A percentile compares a stretch with the other conserved stretches of the same genome.
These are phyloP conservation scores for Pseudomyrmex dendroicus DNA, from an alignment of 1,140 invertebrate species.

Conservation along the genomic window DNA sequence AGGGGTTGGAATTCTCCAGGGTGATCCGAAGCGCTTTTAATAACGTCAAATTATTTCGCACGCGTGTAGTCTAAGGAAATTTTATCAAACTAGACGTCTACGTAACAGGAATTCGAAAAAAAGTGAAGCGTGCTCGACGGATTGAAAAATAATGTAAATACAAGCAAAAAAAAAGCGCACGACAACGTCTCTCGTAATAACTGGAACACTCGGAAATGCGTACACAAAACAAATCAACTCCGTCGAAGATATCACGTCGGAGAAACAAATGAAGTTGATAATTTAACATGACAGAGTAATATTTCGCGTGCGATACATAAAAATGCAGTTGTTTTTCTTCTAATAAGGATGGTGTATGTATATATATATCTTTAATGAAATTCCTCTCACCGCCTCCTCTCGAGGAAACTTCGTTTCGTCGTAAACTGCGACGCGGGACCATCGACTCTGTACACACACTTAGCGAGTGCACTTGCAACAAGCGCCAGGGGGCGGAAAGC, in stretches of 20 bases:
- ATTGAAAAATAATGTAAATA: too few species aligned
- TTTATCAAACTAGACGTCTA: neutral
- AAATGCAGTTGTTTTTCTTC: neutral
- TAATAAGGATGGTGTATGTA: neutral
- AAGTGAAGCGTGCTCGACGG: too few species aligned
- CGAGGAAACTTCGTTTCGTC: conserved; percentile 19
- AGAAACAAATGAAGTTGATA: neutral
- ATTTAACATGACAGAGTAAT: neutral
- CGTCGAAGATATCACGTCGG: neutral
- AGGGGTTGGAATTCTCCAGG: conserved; percentile 28
- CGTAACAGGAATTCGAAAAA: too few species aligned
- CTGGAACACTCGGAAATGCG: too few species aligned
- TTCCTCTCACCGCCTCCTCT: neutral
- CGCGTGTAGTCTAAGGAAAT: neutral
- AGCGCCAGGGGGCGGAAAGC: conserved; percentile 23
- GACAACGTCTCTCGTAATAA: too few species aligned
- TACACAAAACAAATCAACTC: neutral
- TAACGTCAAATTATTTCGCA: conserved; percentile 35
- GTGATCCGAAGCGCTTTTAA: conserved; percentile 15
- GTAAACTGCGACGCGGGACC: conserved; percentile 61
- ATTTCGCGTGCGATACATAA: neutral
- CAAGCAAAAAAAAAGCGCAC: too few species aligned
- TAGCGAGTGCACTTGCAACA: conserved; percentile 54
- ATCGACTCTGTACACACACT: conserved; percentile 41
- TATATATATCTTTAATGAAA: neutral